Base-by-base conservation (phyloP, 30 jellyfish, hydroid and myxozoan species). In the Clytia hemisphaerica region DNA sequence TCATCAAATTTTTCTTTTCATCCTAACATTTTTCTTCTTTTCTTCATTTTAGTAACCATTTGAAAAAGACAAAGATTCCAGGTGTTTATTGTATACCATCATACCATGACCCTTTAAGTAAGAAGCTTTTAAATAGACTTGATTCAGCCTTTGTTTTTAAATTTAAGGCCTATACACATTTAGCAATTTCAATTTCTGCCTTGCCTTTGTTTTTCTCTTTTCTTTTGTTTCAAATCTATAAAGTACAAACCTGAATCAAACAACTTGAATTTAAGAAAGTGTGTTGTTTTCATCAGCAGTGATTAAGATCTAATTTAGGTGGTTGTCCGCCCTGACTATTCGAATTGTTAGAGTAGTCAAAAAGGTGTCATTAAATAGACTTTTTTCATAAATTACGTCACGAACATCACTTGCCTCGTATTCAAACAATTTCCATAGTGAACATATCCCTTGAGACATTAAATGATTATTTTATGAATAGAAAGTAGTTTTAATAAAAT, bases 1-100 rank as follows among this genome's bases (percentile, higher is more conserved):
- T n/a, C n/a, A n/a, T n/a, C n/a, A n/a, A 12, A 42, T 42, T 42
- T 42, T 42, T 42, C n/a, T 42, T 42, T 12, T 42, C n/a, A n/a
- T 42, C n/a, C 53, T 42, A 24, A 26, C 19, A 26, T 33, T 5
- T 4, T 27, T 9, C 30, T 24, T 18, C 9, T 60, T 14, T 9
- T 64, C 9, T 44, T 18, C 1, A n/a, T 60, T 44, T 18, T 71
- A 84, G 95, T 48, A 84, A 84, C 61, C 88, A 84, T 54, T 33
- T 84, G 34, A 44, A 87, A 44, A 84, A 84, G 75, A 87, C 80
- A 72, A 51, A 76, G 22, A 49, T 84, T 37, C 95, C 95, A 34
- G 95, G 95, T 40, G 87, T 84, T 10, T 84, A 72, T 76, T 92
- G 65, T 44, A 76, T 84, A 28, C 95, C 95, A 58, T 84, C 95